A percentile compares a stretch with the other conserved stretches of the same genome.
phyloP scores from a whole-genome alignment of 1,140 invertebrate species.

The Solen grandis region DNA sequence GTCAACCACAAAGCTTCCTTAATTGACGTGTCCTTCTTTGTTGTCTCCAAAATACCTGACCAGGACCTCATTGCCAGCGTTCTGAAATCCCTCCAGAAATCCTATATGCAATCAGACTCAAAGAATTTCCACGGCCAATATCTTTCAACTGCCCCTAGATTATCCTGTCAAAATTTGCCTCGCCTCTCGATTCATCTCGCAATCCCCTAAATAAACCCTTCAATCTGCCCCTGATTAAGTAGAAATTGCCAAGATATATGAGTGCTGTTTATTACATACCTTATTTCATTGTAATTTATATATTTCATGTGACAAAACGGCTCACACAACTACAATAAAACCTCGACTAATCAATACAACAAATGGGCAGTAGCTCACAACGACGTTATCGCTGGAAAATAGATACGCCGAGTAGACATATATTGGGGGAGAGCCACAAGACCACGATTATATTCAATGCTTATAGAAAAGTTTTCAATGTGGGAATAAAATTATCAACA shows the following conservation, averaged over 20 bases:
- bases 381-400: conserved; percentile 32
- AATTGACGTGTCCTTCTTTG: no score
- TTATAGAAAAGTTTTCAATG: conserved; percentile 55
- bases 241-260: conserved; percentile 51
- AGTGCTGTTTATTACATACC: conserved; percentile 45
- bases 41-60: no score
- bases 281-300: conserved; percentile 58
- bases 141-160: conserved; percentile 6
- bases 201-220: conserved; percentile 49
- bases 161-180: conserved; percentile 45
- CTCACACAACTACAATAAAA: conserved; percentile 39
- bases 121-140: background rate
- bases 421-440: conserved; percentile 38
- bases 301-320: conserved; percentile 55
- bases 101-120: background rate
- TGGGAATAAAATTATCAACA: conserved; percentile 58
- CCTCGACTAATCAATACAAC: conserved; percentile 43
- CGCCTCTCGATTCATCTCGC: conserved; percentile 44
- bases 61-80: no score
- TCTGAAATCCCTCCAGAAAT: no score
- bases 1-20: no score
- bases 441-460: conserved; percentile 34
- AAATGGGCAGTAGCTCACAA: conserved; percentile 4
- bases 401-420: conserved; percentile 18
- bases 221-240: conserved; percentile 42